Conservation (phyloP, 2,888 invertebrate species). For the Xanthorhoe designata region DNA sequence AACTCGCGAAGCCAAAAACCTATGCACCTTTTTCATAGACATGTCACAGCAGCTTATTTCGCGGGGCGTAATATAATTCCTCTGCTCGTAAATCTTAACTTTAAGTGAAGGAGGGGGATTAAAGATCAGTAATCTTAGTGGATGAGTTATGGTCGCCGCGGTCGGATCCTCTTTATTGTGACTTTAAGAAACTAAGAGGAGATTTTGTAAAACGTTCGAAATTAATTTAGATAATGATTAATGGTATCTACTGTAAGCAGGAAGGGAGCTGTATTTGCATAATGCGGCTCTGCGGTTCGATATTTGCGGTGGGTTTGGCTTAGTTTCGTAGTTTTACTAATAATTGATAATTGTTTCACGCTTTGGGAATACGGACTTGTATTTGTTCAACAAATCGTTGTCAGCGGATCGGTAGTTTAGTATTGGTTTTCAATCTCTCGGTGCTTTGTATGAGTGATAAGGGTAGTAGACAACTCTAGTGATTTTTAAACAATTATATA, state of each 20-base stretch:
- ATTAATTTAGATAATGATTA: constrained; percentile 86
- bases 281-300: constrained; percentile 60
- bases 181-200: constrained; percentile 85
- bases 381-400: not conserved
- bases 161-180: constrained; percentile 84
- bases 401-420: not conserved
- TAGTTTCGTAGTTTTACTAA: constrained; percentile 42
- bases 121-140: constrained; percentile 91
- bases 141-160: constrained; percentile 88
- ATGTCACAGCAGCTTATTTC: constrained; percentile 64
- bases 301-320: constrained; percentile 50
- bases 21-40: constrained; percentile 74
- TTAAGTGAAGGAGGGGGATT: constrained; percentile 90
- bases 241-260: constrained; percentile 75
- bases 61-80: constrained; percentile 88
- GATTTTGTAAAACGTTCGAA: constrained; percentile 84
- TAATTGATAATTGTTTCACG: constrained; percentile 19
- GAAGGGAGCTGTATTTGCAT: constrained; percentile 76
- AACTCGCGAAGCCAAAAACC: constrained; percentile 15
- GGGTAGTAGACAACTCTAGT: no score
- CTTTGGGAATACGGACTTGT: constrained; percentile 6
- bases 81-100: constrained; percentile 89
- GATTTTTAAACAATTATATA: no score
- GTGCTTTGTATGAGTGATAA: no score
- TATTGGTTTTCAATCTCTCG: no score